Evolutionary conservation across 2,797 vertebrate species (phyloP).

Genomic region (Brotula barbata): DNA sequence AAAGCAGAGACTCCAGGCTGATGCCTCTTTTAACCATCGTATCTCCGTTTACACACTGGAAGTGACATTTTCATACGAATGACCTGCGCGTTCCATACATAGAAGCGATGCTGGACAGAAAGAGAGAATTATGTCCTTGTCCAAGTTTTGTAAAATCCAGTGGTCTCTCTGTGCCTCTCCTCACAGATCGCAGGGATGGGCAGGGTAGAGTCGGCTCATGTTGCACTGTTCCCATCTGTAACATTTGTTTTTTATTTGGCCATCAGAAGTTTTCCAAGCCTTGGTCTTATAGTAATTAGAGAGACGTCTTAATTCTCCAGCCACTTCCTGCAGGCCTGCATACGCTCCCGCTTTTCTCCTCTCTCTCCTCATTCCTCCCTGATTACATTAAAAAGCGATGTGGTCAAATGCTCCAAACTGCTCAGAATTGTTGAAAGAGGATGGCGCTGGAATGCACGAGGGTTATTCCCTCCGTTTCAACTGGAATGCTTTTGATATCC

Average conservation of each 20-base stretch:
- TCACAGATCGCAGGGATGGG: slow-evolving; percentile 47
- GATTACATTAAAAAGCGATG: slow-evolving; percentile 67
- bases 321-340: slow-evolving; percentile 67
- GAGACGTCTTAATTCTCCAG: slow-evolving; percentile 70
- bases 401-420: slow-evolving; percentile 56
- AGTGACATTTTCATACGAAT: not conserved
- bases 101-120: not conserved
- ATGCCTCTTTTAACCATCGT: not conserved
- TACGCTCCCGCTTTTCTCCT: slow-evolving; percentile 50
- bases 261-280: slow-evolving; percentile 65
- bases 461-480: slow-evolving; percentile 27
- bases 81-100: not conserved
- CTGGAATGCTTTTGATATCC: slow-evolving; percentile 35
- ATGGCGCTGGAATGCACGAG: slow-evolving; percentile 51
- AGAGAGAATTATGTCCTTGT: not conserved
- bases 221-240: slow-evolving; percentile 65
- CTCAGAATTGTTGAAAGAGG: slow-evolving; percentile 55
- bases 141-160: slow-evolving; percentile 6
- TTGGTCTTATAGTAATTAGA: slow-evolving; percentile 66
- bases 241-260: slow-evolving; percentile 79
- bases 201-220: slow-evolving; percentile 44
- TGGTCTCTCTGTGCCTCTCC: slow-evolving; percentile 27
- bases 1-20: not conserved
- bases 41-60: not conserved
- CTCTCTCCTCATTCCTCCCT: slow-evolving; percentile 62